Base-by-base conservation (phyloP, 1,140 invertebrate species). In the Neelides sp. region DNA sequence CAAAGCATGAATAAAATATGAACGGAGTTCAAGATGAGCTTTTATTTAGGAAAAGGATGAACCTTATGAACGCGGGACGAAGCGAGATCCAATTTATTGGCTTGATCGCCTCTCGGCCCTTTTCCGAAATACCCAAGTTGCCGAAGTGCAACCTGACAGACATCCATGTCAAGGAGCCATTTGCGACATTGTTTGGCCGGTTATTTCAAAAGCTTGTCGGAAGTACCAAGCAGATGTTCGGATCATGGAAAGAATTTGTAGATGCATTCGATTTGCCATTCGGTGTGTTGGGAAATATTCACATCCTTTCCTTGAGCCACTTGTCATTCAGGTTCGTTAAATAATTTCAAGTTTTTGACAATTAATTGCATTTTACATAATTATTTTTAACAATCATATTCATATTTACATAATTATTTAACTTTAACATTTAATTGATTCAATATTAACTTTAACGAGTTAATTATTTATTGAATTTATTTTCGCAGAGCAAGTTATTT, bases 201-300 rank as follows among this genome's bases (percentile, higher is more conserved):
- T 90, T 12, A 68, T 97, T 40, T 85, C 85, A 0, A 75, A 76
- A 35, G 76, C 79, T 62, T 91, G 76, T 65, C 69, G 71, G 51
- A 80, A 77, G 64, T 94, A 86, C 70, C 79, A 85, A 67, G 67
- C 70, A n/a, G 86, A 94, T 68, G 64, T 78, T 12, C 74, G 88
- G 52, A 77, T 94, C 15, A 91, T 94, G 76, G 94, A 98, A 70
- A 75, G 88, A 55, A 81, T 80, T 64, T 95, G 92, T 67, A 77
- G 92, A 30, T 84, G 86, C 62, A 71, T 96, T 47, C 77, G 92
- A 40, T 97, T 91, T 71, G 79, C 82, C 28, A 75, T 98, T 36
- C 74, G 94, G 37, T 90, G 85, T 68, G 75, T 89, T 22, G 82
- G 87, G 4, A 78, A 78, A 63, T 78, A 85, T 63, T 84, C 80